Evolutionary conservation across 2,797 vertebrate genomes (phyloP), one percentile per base, ranked within the genome.

Genomic region (Acomys russatus): DNA sequence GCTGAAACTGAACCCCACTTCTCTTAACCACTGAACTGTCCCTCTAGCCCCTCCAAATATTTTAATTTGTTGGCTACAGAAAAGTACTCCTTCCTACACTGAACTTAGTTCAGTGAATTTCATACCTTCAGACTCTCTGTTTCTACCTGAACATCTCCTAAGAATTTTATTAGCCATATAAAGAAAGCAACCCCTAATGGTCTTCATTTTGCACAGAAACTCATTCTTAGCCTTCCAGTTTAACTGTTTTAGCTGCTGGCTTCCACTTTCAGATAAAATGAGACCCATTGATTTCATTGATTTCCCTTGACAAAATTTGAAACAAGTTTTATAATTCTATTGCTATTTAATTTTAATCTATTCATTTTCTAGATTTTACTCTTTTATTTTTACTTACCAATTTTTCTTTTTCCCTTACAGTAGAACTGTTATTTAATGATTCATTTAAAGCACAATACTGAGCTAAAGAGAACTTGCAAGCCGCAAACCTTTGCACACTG

Each of bases 171-270:
- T 80, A 84, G 2, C 23, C 25, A 76, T 61, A 78, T 17, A 66
- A 92, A 93, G 11, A 56, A 83, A 94, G 28, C 18, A 85, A 44
- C 5, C 9, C 56, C 15, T 76, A 88, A 77, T 38, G 92, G 6
- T 68, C 80, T 76, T 96, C 6, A 80, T 71, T 85, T 90, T 73
- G 85, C 14, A 91, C 2, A 92, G 56, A 83, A 94, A 80, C 28
- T 49, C 11, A 76, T 66, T 90, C 64, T 92, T 74, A 74, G 63
- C 5, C 9, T 76, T 82, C n/a, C 44, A 70, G 3, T 38, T 92
- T 80, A 94, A 90, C 10, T 73, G 49, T 76, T 64, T 90, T 76
- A 71, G 71, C 94, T 70, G 63, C 9, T 93, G n/a, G 1, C 15
- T 93, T 77, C 44, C 85, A 88, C 10, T 79, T 91, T 78, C 28